These are phyloP conservation scores for Metridium senile DNA, from an alignment of 92 coral and sea anemone genomes.

Conservation along the genomic window DNA sequence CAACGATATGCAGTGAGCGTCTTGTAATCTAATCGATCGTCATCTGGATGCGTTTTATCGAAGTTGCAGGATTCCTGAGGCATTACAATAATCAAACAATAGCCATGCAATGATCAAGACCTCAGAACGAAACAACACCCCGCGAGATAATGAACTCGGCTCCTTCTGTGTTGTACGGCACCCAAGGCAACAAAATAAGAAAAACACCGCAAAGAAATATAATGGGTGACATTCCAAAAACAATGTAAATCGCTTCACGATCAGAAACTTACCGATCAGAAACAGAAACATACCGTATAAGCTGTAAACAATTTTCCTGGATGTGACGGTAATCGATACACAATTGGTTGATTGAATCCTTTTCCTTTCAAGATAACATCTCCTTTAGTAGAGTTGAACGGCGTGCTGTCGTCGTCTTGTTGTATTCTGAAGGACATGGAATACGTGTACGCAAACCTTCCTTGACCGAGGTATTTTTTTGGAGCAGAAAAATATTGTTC, in stretches of 20 bases:
- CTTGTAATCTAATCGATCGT: too few species aligned
- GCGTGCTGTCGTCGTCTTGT: conserved; percentile 49
- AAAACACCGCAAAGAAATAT: too few species aligned
- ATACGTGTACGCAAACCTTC: conserved; percentile 80
- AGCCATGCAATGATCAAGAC: background rate
- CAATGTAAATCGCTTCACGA: too few species aligned
- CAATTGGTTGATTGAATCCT: conserved; percentile 68
- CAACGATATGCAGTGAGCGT: background rate
- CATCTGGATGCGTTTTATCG: too few species aligned
- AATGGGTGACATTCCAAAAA: too few species aligned
- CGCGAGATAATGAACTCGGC: too few species aligned
- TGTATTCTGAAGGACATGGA: conserved; percentile 65
- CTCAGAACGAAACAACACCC: too few species aligned
- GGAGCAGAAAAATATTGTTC: conserved; percentile 84
- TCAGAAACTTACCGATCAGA: too few species aligned
- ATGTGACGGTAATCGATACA: conserved; percentile 53
- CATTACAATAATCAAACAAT: too few species aligned
- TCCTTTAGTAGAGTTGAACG: conserved; percentile 58
- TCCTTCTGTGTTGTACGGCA: too few species aligned
- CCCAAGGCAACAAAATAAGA: too few species aligned
- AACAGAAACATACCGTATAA: conserved; percentile 58
- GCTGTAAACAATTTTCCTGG: conserved; percentile 42
- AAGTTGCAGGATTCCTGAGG: too few species aligned
- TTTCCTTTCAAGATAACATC: conserved; percentile 83
- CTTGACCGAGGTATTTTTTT: conserved; percentile 62